phyloP scores from a whole-genome alignment of 2,888 invertebrate species.

The Ischnura elegans region DNA sequence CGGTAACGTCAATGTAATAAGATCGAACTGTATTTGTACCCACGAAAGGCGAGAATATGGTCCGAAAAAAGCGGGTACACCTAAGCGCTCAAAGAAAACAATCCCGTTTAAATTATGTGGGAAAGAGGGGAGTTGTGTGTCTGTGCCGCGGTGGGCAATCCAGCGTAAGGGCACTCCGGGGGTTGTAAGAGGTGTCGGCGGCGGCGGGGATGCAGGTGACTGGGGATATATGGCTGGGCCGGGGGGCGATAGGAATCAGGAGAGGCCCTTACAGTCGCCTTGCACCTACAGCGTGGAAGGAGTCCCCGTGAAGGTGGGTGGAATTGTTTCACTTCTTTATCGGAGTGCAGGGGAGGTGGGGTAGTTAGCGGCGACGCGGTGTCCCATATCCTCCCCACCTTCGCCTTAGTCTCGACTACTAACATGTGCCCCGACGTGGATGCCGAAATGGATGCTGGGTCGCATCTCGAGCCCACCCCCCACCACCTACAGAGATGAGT shows the following conservation, averaged over 20 bases:
- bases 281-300: conserved; percentile 32
- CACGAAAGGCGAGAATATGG: not conserved
- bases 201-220: not conserved
- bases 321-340: conserved; percentile 53
- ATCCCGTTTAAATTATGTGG: conserved; percentile 11
- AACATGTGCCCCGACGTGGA: not conserved
- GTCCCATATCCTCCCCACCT: not conserved
- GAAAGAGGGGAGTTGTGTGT: not conserved
- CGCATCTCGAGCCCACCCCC: not conserved
- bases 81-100: not conserved
- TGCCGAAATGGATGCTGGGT: conserved; percentile 54
- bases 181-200: not conserved
- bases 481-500: not conserved
- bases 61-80: not conserved
- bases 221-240: conserved; percentile 37
- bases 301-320: not conserved
- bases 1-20: too few species aligned
- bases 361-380: not conserved
- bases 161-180: not conserved
- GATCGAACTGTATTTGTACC: too few species aligned
- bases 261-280: not conserved
- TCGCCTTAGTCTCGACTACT: not conserved
- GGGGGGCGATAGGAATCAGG: not conserved
- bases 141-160: conserved; percentile 5
- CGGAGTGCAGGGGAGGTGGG: conserved; percentile 46